Evolutionary conservation across 2,797 vertebrate genomes (phyloP), one percentile per base, ranked within the genome.

Genomic region (Tympanoctomys barrerae): DNA sequence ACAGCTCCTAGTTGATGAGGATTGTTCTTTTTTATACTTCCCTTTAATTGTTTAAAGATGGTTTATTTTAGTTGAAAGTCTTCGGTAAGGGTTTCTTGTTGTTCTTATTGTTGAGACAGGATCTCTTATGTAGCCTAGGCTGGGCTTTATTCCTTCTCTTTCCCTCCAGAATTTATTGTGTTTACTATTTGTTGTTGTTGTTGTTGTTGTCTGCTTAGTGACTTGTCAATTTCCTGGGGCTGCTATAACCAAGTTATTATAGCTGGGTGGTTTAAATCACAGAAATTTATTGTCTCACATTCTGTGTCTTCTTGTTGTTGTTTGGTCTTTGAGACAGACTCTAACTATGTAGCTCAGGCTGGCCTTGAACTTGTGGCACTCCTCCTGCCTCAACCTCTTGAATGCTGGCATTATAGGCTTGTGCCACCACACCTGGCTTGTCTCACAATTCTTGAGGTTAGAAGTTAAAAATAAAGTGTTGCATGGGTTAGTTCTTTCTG

Each of bases 401-500:
- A 70, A 16, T 70, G 66, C 64, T 66, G 33, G 66, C 66, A 70
- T n/a, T 70, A 70, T 18, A 70, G 16, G 33, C 66, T n/a, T 70
- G 33, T 18, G 7, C 12, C 33, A 70, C 13, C 66, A 68, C 6
- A 5, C 1, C 31, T n/a, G 33, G 33, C 18, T 13, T 24, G 11
- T 85, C 59, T 95, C 16, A 54, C 28, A 78, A 24, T 87, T 94
- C 59, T 93, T 54, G 59, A 49, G n/a, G n/a, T 86, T 46, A 5
- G 57, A 87, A 80, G 16, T 73, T 49, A 71, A 93, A 86, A 75
- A 49, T 49, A 57, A 73, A 59, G 75, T 93, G 36, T 73, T 10
- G 49, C 18, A n/a, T 39, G 3, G 24, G 9, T 68, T 82, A 28
- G 61, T 54, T 70, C 33, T 21, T 87, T 78, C 22, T 73, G 42